A percentile compares a stretch with the other conserved stretches of the same genome.
Evolutionary conservation across 2,888 invertebrate species (phyloP).

Genomic region (Erannis defoliaria): DNA sequence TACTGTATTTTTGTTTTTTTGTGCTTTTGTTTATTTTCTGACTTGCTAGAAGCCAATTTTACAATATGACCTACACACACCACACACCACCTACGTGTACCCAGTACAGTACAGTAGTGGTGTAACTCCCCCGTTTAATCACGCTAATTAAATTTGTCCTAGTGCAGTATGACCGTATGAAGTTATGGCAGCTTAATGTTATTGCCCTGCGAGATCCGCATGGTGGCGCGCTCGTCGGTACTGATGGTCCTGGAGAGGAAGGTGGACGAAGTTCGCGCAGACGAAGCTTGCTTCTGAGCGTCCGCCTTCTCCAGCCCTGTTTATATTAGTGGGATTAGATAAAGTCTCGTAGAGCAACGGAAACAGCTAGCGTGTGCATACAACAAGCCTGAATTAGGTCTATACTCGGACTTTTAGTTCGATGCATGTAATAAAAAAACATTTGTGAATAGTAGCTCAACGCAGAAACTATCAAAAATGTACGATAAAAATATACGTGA

Average conservation of each 20-base stretch:
- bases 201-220: slow-evolving; percentile 66
- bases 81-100: too few relatives aligned
- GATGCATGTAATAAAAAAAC: not conserved
- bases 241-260: slow-evolving; percentile 80
- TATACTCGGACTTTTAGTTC: slow-evolving; percentile 4
- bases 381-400: not conserved
- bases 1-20: too few relatives aligned
- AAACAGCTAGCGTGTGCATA: slow-evolving; percentile 9
- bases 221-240: slow-evolving; percentile 70
- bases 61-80: too few relatives aligned
- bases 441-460: too few relatives aligned
- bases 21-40: too few relatives aligned
- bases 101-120: too few relatives aligned
- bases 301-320: slow-evolving; percentile 80
- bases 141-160: slow-evolving; percentile 1
- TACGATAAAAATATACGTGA: too few relatives aligned
- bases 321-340: slow-evolving; percentile 73
- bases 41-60: too few relatives aligned
- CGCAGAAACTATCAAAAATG: too few relatives aligned
- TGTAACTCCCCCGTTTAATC: too few relatives aligned
- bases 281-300: slow-evolving; percentile 72
- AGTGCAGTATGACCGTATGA: slow-evolving; percentile 5
- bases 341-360: slow-evolving; percentile 22
- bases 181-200: slow-evolving; percentile 61
- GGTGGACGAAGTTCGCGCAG: slow-evolving; percentile 77